These are phyloP conservation scores for Manis javanica DNA, from an alignment of 2,797 vertebrate genomes.

Conservation along the genomic window DNA sequence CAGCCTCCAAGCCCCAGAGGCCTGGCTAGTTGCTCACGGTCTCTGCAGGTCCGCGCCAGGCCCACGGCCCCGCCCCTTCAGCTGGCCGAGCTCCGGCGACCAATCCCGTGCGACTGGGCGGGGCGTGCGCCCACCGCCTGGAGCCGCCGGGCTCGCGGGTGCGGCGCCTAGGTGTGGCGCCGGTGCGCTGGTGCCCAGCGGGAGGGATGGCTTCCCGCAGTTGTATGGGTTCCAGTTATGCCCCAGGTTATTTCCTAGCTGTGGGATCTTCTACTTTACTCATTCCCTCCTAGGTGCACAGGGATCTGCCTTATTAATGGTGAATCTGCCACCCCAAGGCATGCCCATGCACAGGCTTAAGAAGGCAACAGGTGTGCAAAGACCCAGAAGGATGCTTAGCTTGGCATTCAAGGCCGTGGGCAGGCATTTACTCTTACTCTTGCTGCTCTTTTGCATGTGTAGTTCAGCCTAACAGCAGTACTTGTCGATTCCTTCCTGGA, in stretches of 20 bases:
- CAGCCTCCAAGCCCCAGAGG: accelerated
- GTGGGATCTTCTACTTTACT: background rate
- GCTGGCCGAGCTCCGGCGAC: background rate
- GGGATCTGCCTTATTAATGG: background rate
- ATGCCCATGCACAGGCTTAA: background rate
- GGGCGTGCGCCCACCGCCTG: accelerated
- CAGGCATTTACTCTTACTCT: background rate
- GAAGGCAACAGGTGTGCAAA: background rate
- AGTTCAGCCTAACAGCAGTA: background rate
- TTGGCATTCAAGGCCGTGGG: background rate
- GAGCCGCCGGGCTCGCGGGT: too few species aligned
- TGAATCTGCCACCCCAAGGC: background rate
- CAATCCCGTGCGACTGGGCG: background rate
- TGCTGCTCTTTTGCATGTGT: background rate
- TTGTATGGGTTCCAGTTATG: background rate
- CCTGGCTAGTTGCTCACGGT: accelerated
- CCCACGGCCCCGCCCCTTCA: background rate
- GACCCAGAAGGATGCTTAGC: background rate
- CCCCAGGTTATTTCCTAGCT: background rate
- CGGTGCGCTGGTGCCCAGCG: accelerated
- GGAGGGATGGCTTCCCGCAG: accelerated
- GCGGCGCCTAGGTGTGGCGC: too few species aligned
- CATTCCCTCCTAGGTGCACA: background rate
- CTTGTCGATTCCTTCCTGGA: background rate
- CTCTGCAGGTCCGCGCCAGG: background rate